A percentile compares a stretch with the other conserved stretches of the same genome.
phyloP scores from a whole-genome alignment of 2,888 invertebrate species.

The Thecocarcelia acutangulata region DNA sequence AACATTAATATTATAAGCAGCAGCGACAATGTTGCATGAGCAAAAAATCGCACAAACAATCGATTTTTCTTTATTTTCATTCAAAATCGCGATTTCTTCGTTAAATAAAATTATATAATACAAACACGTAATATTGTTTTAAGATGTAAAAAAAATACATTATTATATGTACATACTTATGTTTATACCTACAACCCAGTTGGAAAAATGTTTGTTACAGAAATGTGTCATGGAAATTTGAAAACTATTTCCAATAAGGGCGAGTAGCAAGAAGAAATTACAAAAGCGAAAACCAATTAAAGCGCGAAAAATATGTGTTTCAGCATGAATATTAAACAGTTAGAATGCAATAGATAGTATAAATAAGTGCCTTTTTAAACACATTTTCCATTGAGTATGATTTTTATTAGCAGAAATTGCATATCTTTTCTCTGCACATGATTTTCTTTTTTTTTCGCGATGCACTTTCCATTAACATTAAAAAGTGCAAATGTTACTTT shows the following conservation, averaged over 20 bases:
- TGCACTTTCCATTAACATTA: slow-evolving; percentile 32
- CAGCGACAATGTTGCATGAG: slow-evolving; percentile 28
- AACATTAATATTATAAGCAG: slow-evolving; percentile 43
- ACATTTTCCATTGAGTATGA: slow-evolving; percentile 22
- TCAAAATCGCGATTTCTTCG: slow-evolving; percentile 36
- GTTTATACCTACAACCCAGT: background rate
- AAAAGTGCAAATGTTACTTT: slow-evolving; percentile 52
- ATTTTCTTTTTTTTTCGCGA: slow-evolving; percentile 26
- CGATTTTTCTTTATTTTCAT: slow-evolving; percentile 48
- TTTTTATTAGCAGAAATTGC: slow-evolving; percentile 12
- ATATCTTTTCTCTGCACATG: slow-evolving; percentile 28
- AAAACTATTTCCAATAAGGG: no score
- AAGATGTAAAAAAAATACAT: no score
- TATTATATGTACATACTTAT: slow-evolving; percentile 1
- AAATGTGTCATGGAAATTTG: background rate
- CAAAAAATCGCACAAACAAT: slow-evolving; percentile 19
- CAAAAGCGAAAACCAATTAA: no score
- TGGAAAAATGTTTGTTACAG: slow-evolving; percentile 13
- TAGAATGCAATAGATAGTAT: no score
- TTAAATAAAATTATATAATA: slow-evolving; percentile 41
- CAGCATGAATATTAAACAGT: no score
- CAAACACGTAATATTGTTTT: slow-evolving; percentile 30
- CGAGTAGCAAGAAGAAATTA: no score
- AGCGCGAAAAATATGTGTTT: no score
- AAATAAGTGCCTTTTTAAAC: no score